These are phyloP conservation scores for Emmelina monodactyla DNA, from an alignment of 2,888 invertebrate genomes.

Conservation along the genomic window DNA sequence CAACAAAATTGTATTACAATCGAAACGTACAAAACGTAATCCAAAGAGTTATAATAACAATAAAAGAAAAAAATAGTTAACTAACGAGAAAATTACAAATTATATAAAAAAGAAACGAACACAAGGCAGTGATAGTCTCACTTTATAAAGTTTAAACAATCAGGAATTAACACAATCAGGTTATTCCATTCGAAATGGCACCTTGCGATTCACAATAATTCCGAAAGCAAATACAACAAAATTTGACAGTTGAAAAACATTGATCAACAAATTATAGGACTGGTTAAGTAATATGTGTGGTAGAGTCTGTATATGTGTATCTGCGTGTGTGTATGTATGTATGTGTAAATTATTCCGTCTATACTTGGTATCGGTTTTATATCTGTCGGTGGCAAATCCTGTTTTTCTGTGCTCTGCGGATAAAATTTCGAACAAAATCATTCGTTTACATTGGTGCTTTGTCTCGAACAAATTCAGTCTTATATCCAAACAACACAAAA, in stretches of 20 bases:
- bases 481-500: conserved; percentile 44
- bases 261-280: conserved; percentile 10
- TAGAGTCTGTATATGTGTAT: conserved; percentile 13
- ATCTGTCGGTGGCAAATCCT: conserved; percentile 20
- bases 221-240: conserved; percentile 8
- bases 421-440: conserved; percentile 26
- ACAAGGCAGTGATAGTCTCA: conserved; percentile 41
- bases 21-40: conserved; percentile 26
- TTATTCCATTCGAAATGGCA: conserved; percentile 49
- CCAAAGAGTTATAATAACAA: conserved; percentile 17
- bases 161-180: conserved; percentile 43
- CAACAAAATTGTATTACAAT: conserved; percentile 34
- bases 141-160: conserved; percentile 23
- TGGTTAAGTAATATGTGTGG: background rate
- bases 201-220: conserved; percentile 44
- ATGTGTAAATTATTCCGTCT: conserved; percentile 13
- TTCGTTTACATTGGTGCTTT: conserved; percentile 46
- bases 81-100: conserved; percentile 35
- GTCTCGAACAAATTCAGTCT: conserved; percentile 49
- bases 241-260: too few species aligned
- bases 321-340: conserved; percentile 20
- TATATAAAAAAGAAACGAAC: conserved; percentile 41
- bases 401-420: conserved; percentile 37
- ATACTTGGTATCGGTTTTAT: conserved; percentile 17
- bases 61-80: conserved; percentile 23